These are phyloP conservation scores for Fregetta grallaria DNA, from an alignment of 2,113 vertebrate genomes.

Conservation along the genomic window DNA sequence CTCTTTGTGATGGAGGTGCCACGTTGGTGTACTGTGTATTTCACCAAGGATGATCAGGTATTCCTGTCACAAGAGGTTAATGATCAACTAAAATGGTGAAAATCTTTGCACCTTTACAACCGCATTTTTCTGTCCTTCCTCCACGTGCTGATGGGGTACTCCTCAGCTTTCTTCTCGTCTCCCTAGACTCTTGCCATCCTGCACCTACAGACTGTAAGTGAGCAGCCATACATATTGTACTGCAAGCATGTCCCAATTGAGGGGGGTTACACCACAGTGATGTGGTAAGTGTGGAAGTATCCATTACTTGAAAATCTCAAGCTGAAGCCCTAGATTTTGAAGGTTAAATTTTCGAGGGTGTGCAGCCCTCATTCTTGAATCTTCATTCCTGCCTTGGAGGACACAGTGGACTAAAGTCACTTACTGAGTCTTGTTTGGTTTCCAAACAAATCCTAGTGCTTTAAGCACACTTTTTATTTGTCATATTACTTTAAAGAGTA, in stretches of 20 bases:
- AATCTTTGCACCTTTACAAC: not conserved
- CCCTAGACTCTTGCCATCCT: not conserved
- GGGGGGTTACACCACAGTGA: fast-evolving
- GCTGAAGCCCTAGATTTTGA: not conserved
- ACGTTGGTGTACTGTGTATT: not conserved
- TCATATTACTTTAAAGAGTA: not conserved
- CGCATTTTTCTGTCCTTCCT: not conserved
- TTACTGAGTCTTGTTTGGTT: not conserved
- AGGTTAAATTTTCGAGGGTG: not conserved
- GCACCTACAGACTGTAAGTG: not conserved
- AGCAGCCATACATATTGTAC: not conserved
- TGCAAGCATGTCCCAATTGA: not conserved
- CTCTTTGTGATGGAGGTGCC: not conserved
- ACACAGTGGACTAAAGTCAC: not conserved
- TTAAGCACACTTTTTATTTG: not conserved
- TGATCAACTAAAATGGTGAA: not conserved
- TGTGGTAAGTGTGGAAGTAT: not conserved
- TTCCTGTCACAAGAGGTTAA: not conserved
- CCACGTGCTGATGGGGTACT: not conserved
- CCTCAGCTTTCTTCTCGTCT: not conserved
- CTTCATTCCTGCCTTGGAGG: not conserved
- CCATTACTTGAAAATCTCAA: not conserved
- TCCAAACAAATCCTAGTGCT: not conserved
- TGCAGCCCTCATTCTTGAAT: not conserved
- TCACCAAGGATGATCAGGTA: not conserved